phyloP scores from a whole-genome alignment of 2,797 vertebrate species.

The Pitangus sulphuratus region DNA sequence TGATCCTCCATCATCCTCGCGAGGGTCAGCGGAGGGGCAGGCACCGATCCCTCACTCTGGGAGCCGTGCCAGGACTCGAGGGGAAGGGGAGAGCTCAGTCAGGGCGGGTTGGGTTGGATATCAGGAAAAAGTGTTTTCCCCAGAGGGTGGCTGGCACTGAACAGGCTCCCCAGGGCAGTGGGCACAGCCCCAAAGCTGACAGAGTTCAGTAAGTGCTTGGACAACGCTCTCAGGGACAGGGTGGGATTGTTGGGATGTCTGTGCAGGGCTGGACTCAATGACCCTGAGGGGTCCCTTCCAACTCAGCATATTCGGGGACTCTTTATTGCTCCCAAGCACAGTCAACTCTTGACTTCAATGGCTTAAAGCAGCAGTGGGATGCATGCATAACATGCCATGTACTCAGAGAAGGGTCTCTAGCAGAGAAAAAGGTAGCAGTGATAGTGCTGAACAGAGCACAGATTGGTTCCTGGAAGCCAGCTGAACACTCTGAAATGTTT shows the following conservation, averaged over 20 bases:
- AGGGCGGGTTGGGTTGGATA: neutral
- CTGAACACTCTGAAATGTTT: neutral
- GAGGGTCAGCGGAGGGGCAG: neutral
- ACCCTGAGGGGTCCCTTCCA: neutral
- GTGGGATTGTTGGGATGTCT: neutral
- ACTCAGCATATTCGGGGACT: neutral
- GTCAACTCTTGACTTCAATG: neutral
- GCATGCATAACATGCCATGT: accelerated
- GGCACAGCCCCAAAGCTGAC: neutral
- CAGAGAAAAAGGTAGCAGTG: neutral
- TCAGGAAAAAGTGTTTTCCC: neutral
- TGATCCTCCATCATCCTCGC: neutral
- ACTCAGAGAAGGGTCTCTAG: neutral
- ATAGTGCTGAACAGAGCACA: neutral
- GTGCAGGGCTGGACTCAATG: neutral
- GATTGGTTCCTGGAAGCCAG: neutral
- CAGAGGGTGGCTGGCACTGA: neutral
- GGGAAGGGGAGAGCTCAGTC: neutral
- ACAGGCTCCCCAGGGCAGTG: neutral
- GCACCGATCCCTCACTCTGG: neutral
- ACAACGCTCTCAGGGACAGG: neutral
- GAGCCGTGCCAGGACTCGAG: no score
- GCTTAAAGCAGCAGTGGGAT: neutral
- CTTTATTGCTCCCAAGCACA: neutral
- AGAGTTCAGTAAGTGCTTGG: neutral